Conservation (phyloP, 2,888 invertebrate genomes). For the Drosophila parthenogenetica region DNA sequence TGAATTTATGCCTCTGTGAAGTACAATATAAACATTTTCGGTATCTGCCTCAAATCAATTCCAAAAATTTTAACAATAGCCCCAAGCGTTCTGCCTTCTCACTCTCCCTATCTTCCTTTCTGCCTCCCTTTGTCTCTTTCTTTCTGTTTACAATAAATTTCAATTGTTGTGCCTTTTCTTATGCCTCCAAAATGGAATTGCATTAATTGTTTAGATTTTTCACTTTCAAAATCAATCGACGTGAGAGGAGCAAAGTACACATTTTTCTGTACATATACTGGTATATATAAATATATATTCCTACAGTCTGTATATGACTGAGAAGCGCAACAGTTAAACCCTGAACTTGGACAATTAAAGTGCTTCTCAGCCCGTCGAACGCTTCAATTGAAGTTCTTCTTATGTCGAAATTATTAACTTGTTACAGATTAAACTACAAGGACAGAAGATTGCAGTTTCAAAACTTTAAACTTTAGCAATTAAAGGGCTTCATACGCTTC, state of each 20-base stretch:
- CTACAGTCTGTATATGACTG: constrained; percentile 3
- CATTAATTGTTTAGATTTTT: constrained; percentile 72
- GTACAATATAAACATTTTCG: constrained; percentile 35
- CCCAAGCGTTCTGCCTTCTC: constrained; percentile 51
- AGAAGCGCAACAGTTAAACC: constrained; percentile 65
- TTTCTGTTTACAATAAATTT: constrained; percentile 63
- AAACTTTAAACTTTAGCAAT: background rate
- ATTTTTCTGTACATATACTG: background rate
- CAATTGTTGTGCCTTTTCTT: constrained; percentile 61
- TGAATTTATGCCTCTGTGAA: constrained; percentile 1
- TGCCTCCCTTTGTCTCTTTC: too few species aligned
- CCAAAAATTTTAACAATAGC: constrained; percentile 60
- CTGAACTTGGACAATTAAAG: constrained; percentile 71
- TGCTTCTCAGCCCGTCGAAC: constrained; percentile 38
- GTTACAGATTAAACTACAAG: background rate
- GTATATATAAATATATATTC: background rate
- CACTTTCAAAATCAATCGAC: constrained; percentile 19
- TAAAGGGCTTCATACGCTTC: background rate
- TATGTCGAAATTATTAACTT: constrained; percentile 12
- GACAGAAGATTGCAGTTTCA: background rate
- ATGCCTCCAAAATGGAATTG: constrained; percentile 58
- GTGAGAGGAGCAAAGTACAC: background rate
- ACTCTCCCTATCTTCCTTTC: too few species aligned
- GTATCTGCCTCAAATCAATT: constrained; percentile 66
- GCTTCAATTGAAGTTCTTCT: constrained; percentile 42